Percentiles rank a stretch among this genome's conserved stretches.
These are phyloP conservation scores for Hiodon alosoides DNA, from an alignment of 2,113 vertebrate species.

Conservation along the genomic window DNA sequence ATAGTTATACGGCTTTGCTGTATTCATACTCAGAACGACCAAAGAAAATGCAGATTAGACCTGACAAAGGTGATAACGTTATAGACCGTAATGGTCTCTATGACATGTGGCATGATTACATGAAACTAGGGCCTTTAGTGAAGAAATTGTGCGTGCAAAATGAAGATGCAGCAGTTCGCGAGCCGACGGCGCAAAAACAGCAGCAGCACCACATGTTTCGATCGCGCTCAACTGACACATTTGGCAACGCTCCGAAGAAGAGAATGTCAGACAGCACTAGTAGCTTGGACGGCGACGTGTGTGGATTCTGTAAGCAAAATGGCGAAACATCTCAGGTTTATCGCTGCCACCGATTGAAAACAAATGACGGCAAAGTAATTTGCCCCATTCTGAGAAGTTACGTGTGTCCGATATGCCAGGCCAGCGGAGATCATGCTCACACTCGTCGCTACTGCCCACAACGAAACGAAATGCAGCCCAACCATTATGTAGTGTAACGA, in stretches of 20 bases:
- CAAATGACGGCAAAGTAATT: conserved; percentile 52
- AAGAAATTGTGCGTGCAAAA: conserved; percentile 11
- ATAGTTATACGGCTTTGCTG: not conserved
- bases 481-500: not conserved
- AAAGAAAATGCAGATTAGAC: not conserved
- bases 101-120: conserved; percentile 60
- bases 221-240: not conserved
- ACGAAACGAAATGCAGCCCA: not conserved
- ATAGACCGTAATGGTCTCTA: conserved; percentile 29
- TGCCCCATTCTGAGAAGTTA: conserved; percentile 74
- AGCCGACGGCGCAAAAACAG: conserved; percentile 1
- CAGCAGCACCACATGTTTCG: not conserved
- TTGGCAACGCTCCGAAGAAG: conserved; percentile 20
- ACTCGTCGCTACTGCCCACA: conserved; percentile 73
- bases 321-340: conserved; percentile 65
- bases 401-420: conserved; percentile 65
- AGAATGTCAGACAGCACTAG: conserved; percentile 37
- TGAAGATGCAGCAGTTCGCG: not conserved
- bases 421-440: conserved; percentile 69
- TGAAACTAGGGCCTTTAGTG: conserved; percentile 46
- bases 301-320: conserved; percentile 75
- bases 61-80: not conserved
- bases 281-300: conserved; percentile 21
- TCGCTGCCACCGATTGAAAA: conserved; percentile 64
- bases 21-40: not conserved